Evolutionary conservation across 2,888 invertebrate genomes (phyloP), one percentile per base, ranked within the genome.

Genomic region (Caenorhabditis panamensis): DNA sequence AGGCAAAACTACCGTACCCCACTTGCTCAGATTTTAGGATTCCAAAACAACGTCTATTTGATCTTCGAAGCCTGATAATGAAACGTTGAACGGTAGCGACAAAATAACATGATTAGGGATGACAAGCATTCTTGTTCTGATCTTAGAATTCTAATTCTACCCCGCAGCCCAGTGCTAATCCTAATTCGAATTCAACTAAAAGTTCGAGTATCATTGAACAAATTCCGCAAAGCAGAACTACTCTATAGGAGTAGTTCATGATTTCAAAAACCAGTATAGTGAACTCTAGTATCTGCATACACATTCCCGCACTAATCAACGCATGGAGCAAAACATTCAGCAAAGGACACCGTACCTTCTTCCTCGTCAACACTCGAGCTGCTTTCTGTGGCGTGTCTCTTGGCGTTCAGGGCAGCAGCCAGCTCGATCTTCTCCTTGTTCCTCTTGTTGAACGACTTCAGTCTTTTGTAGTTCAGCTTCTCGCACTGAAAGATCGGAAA

Each of bases 401-500:
- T 82, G 26, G 83, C 83, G 24, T 79, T 82, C 54, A 83, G 54
- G 4, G 79, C 82, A 4, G 84, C 84, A 1, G 85, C 85, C 64
- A 85, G 62, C 64, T 82, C 81, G n/a, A 85, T 73, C 67, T 85
- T 85, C 47, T 85, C 85, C 78, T 84, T 84, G 61, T 86, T 86
- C 31, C 86, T 61, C 56, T 86, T 86, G 68, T 84, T 86, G 75
- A 86, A 86, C 22, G 86, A 86, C 68, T 85, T 84, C 77, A 86
- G 76, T 26, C 86, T 47, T 51, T 86, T 86, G 73, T 76, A 82
- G 68, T 83, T 86, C 62, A 86, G 72, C 22, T 84, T 84, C 62
- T 85, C 84, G 62, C 86, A 86, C 86, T 86, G 79, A 41, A 84
- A 83, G 18, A 22, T 36, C 11, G n/a, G n/a, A 36, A 67, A 67